Base-by-base conservation (phyloP, 1,140 invertebrate species). In the Theocolax elegans region DNA sequence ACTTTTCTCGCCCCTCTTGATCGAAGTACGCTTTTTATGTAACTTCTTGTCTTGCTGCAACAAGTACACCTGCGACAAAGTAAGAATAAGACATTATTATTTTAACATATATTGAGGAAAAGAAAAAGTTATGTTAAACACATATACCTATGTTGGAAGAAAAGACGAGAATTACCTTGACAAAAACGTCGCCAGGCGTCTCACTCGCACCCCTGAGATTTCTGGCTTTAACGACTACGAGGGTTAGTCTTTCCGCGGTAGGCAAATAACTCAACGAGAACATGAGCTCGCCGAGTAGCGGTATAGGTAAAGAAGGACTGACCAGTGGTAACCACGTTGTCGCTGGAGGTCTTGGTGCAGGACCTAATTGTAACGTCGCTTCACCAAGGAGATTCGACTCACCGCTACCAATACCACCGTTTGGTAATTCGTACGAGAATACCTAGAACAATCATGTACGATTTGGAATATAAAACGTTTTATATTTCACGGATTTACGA, bases 21-120 rank as follows among this genome's bases (percentile, higher is more conserved):
- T 86, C 3, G 90, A 90, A 1, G 92, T 93, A 67, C 90, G 92
- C 79, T 93, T 93, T 81, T 93, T 93, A 72, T 91, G 89, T 42
- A 93, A 87, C 81, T 93, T 93, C 76, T 92, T 92, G 4, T 91
- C 91, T 77, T 92, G 89, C 81, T 92, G 91, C 73, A 93, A 87
- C 40, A 93, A 81, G 76, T 93, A 93, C 12, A 93, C 91, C 91
- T 93, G 60, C 8, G 54, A 74, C 40, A 42, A 49, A 35, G 17
- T 48, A 35, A 23, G 56, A 23, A 38, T 70, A 17, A 53, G 15
- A 51, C 19, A 25, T 13, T 6, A 53, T 27, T 69, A 35, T 35
- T 35, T 35, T 6, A 10, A 35, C 10, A 3, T 27, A 23, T 27
- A 65, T 17, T 15, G 8, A 31, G 49, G 6, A 27, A 35, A 3